Evolutionary conservation across 64 coral and sea anemone genomes (phyloP), one percentile per base, ranked within the genome.

Genomic region (Stichodactyla helianthus): DNA sequence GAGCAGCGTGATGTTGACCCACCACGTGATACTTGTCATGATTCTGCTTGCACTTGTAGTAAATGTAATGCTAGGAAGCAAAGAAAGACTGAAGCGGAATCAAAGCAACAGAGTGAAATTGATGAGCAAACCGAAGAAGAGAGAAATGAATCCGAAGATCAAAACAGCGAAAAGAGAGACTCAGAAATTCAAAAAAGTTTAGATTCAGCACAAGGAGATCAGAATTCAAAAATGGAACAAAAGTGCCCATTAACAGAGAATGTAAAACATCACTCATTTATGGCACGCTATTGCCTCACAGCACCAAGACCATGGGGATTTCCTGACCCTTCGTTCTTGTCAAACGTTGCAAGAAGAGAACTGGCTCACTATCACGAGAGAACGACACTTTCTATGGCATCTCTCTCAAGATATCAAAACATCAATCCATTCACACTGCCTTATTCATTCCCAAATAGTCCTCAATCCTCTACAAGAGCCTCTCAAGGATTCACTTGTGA

Each of bases 401-500:
- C 78, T 10, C 35, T 81, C 12, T 81, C 83, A 17, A 10, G 83
- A 61, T 84, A 84, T 55, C 83, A 57, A 59, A 4, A 57, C 23
- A 5, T 84, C n/a, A 51, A 84, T 18, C 83, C 55, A 23, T 44
- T 84, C 22, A 23, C 55, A 58, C 28, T 86, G 22, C 77, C 53
- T 71, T 56, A 61, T 57, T 22, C 23, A 65, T 50, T 83, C 67
- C 4, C 52, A 5, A 10, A 14, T 20, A 68, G 62, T 65, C 51
- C 59, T 5, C 84, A 82, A 51, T 10, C 84, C 54, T 20, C 84
- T 14, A 9, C 77, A 9, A 77, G 90, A 68, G 20, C 55, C 3
- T 86, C 56, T 28, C 84, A 93, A 60, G 94, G 97, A 13, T 99
- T 99, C 55, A 92, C 88, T 18, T 99, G 97, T 77, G 90, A 99